Evolutionary conservation across 92 coral and sea anemone genomes (phyloP).

Genomic region (Parazoanthus swiftii): DNA sequence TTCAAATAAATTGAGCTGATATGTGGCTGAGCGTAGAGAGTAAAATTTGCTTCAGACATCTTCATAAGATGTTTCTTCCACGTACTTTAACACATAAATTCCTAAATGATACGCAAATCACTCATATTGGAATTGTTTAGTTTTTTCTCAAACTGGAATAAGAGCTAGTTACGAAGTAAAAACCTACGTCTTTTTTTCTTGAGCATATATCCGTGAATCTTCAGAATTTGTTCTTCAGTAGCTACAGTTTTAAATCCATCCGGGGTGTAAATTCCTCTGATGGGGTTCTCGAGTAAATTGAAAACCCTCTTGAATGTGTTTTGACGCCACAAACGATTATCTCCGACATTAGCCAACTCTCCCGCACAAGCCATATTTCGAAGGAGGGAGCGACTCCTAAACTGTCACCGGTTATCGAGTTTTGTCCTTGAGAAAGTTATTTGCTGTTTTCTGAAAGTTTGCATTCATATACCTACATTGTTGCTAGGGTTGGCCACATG

Average conservation of each 20-base stretch:
- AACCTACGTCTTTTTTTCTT: conserved; percentile 22
- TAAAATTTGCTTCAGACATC: not conserved
- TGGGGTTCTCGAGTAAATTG: conserved; percentile 62
- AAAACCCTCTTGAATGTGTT: conserved; percentile 72
- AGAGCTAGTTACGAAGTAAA: too few relatives aligned
- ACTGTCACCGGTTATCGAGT: not conserved
- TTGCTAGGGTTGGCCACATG: conserved; percentile 35
- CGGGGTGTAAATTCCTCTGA: conserved; percentile 28
- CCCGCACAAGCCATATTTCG: not conserved
- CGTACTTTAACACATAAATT: not conserved
- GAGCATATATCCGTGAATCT: conserved; percentile 11
- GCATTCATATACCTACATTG: not conserved
- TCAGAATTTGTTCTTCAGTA: conserved; percentile 17
- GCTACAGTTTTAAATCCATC: not conserved
- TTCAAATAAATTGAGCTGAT: not conserved
- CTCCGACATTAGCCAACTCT: not conserved
- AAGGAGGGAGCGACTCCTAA: not conserved
- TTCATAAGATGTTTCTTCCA: not conserved
- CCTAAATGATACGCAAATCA: not conserved
- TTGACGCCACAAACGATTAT: conserved; percentile 22
- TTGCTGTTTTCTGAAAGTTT: not conserved
- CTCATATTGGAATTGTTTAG: not conserved
- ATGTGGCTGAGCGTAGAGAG: not conserved
- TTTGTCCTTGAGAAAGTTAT: not conserved
- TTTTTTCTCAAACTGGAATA: not conserved